Conservation (phyloP, 2,888 invertebrate species). For the Hydraecia micacea region DNA sequence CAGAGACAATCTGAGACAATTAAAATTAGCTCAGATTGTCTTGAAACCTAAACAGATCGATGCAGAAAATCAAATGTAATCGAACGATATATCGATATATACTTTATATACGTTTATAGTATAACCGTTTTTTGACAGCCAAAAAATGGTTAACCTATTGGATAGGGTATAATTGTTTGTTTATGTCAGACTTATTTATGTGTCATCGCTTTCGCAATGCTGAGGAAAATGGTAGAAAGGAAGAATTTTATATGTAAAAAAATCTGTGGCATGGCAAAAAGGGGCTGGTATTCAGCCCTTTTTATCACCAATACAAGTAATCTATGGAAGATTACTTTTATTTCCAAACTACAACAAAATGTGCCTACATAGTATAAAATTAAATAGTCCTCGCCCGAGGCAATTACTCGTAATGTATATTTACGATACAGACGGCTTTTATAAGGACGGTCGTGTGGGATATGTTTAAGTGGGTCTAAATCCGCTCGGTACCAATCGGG, state of each 20-base stretch:
- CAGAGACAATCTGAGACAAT: too few relatives aligned
- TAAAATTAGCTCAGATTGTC: too few relatives aligned
- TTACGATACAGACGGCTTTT: slow-evolving; percentile 56
- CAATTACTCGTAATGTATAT: slow-evolving; percentile 66
- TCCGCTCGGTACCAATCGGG: slow-evolving; percentile 39
- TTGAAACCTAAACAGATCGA: too few relatives aligned
- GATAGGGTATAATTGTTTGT: too few relatives aligned
- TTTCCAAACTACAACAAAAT: slow-evolving; percentile 20
- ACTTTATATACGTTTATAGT: too few relatives aligned
- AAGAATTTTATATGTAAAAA: not conserved
- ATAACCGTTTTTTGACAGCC: too few relatives aligned
- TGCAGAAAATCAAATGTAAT: too few relatives aligned
- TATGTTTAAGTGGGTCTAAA: slow-evolving; percentile 47
- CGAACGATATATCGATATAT: too few relatives aligned
- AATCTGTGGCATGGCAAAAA: not conserved
- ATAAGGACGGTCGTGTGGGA: slow-evolving; percentile 30
- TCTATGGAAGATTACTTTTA: slow-evolving; percentile 16
- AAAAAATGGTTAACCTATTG: too few relatives aligned
- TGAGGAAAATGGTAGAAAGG: too few relatives aligned
- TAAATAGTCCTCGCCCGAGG: slow-evolving; percentile 22
- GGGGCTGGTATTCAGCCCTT: not conserved
- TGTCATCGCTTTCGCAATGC: not conserved
- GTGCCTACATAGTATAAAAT: slow-evolving; percentile 40
- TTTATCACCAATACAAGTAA: slow-evolving; percentile 14
- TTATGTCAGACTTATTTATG: not conserved